Evolutionary conservation across 2,888 invertebrate species (phyloP), one percentile per base, ranked within the genome.

Genomic region (Candidula unifasciata): DNA sequence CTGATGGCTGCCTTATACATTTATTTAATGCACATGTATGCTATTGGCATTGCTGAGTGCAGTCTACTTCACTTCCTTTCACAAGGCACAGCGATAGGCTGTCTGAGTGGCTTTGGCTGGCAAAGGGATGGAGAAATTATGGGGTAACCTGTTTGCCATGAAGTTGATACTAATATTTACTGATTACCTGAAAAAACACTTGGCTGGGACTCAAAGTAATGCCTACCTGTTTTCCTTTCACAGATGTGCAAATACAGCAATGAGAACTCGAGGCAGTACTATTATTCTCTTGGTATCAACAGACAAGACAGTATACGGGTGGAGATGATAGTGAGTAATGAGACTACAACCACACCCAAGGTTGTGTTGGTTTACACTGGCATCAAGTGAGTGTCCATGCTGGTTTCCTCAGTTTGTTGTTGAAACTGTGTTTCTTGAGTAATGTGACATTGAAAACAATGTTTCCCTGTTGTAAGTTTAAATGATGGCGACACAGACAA

Each of bases 171-270:
- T 24, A 21, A 13, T 60, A 18, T n/a, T 60, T 60, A 16, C n/a
- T n/a, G 10, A 21, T 16, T 24, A 13, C 18, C 21, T 60, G 21
- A 18, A n/a, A 18, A 21, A 13, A 60, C 6, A 60, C 3, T 24
- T 21, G 3, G 8, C 5, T 24, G 21, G 10, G 8, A 60, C 10
- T 44, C 6, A 44, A 10, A 44, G 44, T 10, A 10, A 44, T 6
- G 6, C 6, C 6, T 44, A 13, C 44, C 44, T 30, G 13, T 24
- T 35, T 82, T 8, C 35, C 68, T 52, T 68, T 8, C 60, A 5
- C 85, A 91, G 91, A 83, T 91, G 73, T 91, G 91, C 86, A 90
- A 92, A 85, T 90, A 88, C 82, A 86, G 85, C 8, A 33, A 84
- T 64, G 80, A 87, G 60, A 79, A 76, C 27, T 80, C 83, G 27